phyloP scores from a whole-genome alignment of 2,113 vertebrate species.

The Gorsachius goisagi region DNA sequence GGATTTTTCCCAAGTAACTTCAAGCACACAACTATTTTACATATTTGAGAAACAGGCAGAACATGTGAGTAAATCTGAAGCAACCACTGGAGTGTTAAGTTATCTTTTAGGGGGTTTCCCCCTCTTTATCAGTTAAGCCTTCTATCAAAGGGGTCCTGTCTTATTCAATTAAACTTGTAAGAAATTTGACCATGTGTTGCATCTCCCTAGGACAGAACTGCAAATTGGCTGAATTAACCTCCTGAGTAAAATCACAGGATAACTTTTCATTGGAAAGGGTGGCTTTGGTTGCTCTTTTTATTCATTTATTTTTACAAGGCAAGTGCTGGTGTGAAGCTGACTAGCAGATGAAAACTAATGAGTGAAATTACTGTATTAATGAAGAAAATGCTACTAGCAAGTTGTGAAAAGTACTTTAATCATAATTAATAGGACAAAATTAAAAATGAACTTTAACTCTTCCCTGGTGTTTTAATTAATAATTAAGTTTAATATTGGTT shows the following conservation, averaged over 20 bases:
- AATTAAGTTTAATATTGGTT: background rate
- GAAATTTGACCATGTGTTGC: slow-evolving; percentile 38
- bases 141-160: slow-evolving; percentile 39
- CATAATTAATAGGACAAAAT: slow-evolving; percentile 3
- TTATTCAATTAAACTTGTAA: slow-evolving; percentile 56
- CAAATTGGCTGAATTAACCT: slow-evolving; percentile 21
- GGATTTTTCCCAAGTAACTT: background rate
- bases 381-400: background rate
- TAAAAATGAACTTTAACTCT: background rate
- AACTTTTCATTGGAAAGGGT: background rate
- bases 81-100: background rate
- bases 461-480: background rate
- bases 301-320: background rate
- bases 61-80: background rate
- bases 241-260: background rate
- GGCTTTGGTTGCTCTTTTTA: background rate
- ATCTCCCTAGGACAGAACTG: slow-evolving; percentile 39
- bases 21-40: background rate
- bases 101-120: background rate
- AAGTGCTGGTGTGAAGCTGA: background rate
- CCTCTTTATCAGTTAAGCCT: slow-evolving; percentile 29
- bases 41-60: background rate
- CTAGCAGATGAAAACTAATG: background rate
- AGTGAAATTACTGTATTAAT: background rate
- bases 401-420: background rate